Evolutionary conservation across 2,888 invertebrate genomes (phyloP), one percentile per base, ranked within the genome.

Genomic region (Stenolophus ochropezus): DNA sequence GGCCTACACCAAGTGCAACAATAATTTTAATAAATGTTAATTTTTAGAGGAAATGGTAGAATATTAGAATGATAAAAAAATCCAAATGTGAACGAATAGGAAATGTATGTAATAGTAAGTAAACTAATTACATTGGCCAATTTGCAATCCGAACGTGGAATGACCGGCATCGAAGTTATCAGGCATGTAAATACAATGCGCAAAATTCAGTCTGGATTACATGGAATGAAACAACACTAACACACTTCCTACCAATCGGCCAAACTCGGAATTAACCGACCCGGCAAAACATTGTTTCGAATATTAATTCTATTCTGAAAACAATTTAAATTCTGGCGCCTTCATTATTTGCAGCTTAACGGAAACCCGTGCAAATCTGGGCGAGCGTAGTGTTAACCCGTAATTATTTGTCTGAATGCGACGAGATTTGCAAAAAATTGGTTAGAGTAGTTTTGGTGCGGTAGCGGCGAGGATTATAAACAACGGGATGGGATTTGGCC

Each of bases 321-420:
- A 80, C 73, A 80, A 80, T 80, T 80, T 80, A 56, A 73, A 80
- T 80, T 56, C 73, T 73, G 42, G 80, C 80, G 69, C 71, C 53
- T 79, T 79, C 79, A 80, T 80, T 80, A 80, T 73, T 80, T 56
- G 33, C 56, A 80, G 80, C 80, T 80, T 80, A 80, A 58, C 56
- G 73, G 21, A 47, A 77, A 76, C 56, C 56, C 77, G 65, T 23
- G 25, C 58, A 47, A 77, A 61, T 77, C 61, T 61, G 49, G 47
- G 42, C 42, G 61, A 77, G 11, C 11, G 33, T 4, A 42, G 61
- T 77, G 77, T 65, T 56, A 77, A 77, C 47, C 23, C 14, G 61
- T 77, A 77, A 77, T 77, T 77, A 77, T 61, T 77, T 77, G 20
- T 47, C 42, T 47, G 77, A 61, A 75, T 75, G 53, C 53, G 21